phyloP scores from a whole-genome alignment of 2,113 vertebrate genomes.

The Bagarius yarrelli region DNA sequence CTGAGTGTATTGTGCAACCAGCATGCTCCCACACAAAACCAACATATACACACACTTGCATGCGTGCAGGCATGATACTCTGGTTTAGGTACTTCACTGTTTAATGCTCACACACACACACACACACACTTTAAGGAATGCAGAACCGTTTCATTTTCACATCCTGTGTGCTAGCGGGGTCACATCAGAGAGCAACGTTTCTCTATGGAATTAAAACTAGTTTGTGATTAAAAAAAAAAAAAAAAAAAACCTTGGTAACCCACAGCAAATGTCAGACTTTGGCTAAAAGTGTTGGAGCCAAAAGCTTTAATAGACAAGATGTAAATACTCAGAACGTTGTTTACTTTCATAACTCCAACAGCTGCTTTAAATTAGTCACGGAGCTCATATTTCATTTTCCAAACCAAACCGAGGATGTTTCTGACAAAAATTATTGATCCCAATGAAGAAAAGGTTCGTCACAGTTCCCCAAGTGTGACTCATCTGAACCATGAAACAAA shows the following conservation, averaged over 20 bases:
- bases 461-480: background rate
- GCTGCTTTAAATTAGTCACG: constrained; percentile 1
- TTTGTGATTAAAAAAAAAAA: too few species aligned
- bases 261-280: background rate
- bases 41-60: constrained; percentile 11
- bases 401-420: background rate
- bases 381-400: background rate
- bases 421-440: background rate
- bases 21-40: constrained; percentile 51
- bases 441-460: background rate
- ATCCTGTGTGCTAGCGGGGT: constrained; percentile 27
- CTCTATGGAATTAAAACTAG: background rate
- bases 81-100: constrained; percentile 21
- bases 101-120: constrained; percentile 25
- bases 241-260: background rate
- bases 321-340: background rate
- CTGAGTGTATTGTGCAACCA: constrained; percentile 64
- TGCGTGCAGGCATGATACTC: background rate
- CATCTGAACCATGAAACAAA: background rate
- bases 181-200: background rate
- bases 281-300: background rate
- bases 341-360: background rate
- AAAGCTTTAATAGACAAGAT: background rate
- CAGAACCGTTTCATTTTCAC: constrained; percentile 33
- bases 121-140: background rate